Conservation (phyloP, 53 echinoderm and acorn worm species). For the Pentamera pediparva region DNA sequence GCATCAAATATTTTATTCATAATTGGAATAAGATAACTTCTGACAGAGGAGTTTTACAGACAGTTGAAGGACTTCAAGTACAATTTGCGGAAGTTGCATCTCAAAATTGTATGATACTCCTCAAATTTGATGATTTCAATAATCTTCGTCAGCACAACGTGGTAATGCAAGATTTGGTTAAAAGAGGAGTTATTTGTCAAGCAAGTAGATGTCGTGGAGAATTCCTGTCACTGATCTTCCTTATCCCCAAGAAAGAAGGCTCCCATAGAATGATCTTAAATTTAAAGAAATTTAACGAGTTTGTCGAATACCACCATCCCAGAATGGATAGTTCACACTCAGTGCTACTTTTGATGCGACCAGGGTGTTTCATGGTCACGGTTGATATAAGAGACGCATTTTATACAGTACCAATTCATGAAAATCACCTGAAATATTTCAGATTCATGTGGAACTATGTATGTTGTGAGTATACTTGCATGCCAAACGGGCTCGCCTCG, state of each 20-base stretch:
- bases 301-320: constrained; percentile 46
- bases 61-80: constrained; percentile 19
- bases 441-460: constrained; percentile 15
- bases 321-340: constrained; percentile 48
- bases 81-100: constrained; percentile 23
- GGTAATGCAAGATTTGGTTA: constrained; percentile 20
- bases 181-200: constrained; percentile 31
- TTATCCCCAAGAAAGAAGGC: constrained; percentile 33
- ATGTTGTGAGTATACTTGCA: constrained; percentile 30
- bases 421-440: constrained; percentile 33
- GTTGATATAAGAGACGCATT: constrained; percentile 52
- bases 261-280: constrained; percentile 48
- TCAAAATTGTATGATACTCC: background rate
- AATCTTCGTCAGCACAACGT: constrained; percentile 4
- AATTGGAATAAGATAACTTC: constrained; percentile 31
- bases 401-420: constrained; percentile 43
- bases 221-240: constrained; percentile 39
- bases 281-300: constrained; percentile 44
- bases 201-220: background rate
- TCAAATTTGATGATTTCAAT: background rate
- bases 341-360: constrained; percentile 33
- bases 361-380: constrained; percentile 44
- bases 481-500: constrained; percentile 48
- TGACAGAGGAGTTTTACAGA: constrained; percentile 30
- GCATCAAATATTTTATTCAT: constrained; percentile 24